Base-by-base conservation (phyloP, 92 coral and sea anemone species). In the Paramuricea clavata region DNA sequence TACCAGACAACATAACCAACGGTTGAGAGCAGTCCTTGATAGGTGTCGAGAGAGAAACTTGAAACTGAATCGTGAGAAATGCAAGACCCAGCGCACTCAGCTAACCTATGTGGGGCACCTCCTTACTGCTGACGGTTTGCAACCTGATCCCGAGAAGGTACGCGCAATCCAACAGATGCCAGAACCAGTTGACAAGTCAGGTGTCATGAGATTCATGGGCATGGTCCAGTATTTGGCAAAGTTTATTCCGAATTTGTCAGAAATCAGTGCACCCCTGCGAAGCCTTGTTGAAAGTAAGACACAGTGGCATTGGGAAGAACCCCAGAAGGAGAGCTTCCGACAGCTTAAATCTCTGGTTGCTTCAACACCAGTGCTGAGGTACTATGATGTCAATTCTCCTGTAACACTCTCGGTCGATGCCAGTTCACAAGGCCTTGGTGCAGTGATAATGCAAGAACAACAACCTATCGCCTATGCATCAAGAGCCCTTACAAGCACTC, bases 291-390 rank as follows among this genome's bases (percentile, higher is more conserved):
- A 76, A 75, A 81, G 82, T 52, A 68, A 89, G 36, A 78, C 84
- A 25, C 86, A 69, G 43, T 93, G 93, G 95, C 92, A 90, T 69
- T 90, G 93, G 89, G n/a, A 85, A 25, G 85, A 75, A 33, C 68
- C 69, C 26, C 88, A 90, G 69, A 70, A 83, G 47, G 70, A 81
- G 82, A 44, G 89, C 49, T 90, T 92, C 72, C 86, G 82, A 69
- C 81, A 92, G 69, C 87, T 89, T 31, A 93, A 85, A 69, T 72
- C 82, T 21, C 32, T 90, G 57, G 88, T 75, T 28, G 52, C 93
- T 36, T 39, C 83, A 5, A 74, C 91, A 15, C 95, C 91, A 77
- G 90, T 90, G 39, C 89, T 87, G 50, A 71, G 36, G 35, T 43
- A 71, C 77, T 71, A 71, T 33, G 77, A 71, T 21, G 49, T 43